Conservation (phyloP, 2,797 vertebrate genomes). For the Tamandua tetradactyla region DNA sequence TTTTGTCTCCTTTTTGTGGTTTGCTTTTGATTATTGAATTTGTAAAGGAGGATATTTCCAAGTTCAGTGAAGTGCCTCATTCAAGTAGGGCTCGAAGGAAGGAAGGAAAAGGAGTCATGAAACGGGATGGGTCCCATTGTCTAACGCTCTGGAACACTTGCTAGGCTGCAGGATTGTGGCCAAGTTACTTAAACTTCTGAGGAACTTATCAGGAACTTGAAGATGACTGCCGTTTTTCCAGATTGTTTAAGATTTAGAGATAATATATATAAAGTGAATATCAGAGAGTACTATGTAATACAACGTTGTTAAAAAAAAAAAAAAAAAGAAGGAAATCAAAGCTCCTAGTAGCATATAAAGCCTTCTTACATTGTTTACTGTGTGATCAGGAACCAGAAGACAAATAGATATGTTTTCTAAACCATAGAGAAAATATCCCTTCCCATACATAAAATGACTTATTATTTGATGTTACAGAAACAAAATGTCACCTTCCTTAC, state of each 20-base stretch:
- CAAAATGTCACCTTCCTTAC: not conserved
- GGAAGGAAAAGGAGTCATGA: not conserved
- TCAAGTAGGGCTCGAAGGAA: not conserved
- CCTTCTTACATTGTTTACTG: not conserved
- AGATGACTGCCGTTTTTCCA: not conserved
- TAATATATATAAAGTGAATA: not conserved
- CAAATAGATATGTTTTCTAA: not conserved
- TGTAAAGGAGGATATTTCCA: not conserved
- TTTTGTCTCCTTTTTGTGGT: not conserved
- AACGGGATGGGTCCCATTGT: not conserved
- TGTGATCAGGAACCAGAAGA: not conserved
- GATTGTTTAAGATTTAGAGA: not conserved
- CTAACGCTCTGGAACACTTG: not conserved
- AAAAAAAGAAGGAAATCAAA: not conserved
- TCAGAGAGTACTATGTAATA: not conserved
- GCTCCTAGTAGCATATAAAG: not conserved
- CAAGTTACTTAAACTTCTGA: not conserved
- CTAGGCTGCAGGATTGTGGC: not conserved
- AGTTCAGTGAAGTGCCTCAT: not conserved
- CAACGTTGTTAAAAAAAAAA: not conserved
- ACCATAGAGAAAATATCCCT: not conserved
- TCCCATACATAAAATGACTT: not conserved
- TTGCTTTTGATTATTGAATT: not conserved
- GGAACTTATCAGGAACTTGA: not conserved
- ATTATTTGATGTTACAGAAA: conserved; percentile 37